These are phyloP conservation scores for Idaea dimidiata DNA, from an alignment of 2,888 invertebrate genomes.

Conservation along the genomic window DNA sequence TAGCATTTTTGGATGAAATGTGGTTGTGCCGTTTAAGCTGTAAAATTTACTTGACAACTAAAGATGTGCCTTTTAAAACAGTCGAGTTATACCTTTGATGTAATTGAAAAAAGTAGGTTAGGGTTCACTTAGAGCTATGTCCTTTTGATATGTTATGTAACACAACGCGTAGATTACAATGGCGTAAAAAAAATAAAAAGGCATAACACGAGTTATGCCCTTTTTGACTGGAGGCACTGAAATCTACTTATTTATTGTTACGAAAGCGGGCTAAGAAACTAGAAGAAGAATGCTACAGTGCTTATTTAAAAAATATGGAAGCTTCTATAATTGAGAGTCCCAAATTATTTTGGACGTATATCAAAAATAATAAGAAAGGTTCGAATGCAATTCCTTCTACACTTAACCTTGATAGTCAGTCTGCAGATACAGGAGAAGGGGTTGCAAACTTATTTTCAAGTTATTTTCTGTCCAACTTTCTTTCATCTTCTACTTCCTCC, in stretches of 20 bases:
- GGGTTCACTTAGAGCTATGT: no score
- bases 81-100: no score
- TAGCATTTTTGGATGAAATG: no score
- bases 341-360: conserved; percentile 23
- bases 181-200: no score
- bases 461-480: not conserved
- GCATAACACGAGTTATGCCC: no score
- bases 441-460: conserved; percentile 24
- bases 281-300: conserved; percentile 16
- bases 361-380: conserved; percentile 21
- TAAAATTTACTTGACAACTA: no score
- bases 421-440: conserved; percentile 17
- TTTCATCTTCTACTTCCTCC: not conserved
- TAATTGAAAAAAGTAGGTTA: no score
- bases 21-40: no score
- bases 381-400: conserved; percentile 18
- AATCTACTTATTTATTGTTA: conserved; percentile 8
- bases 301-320: conserved; percentile 18
- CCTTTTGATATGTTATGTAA: no score
- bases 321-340: conserved; percentile 17
- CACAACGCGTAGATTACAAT: no score
- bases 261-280: conserved; percentile 16
- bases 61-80: no score
- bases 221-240: no score
- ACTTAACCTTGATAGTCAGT: conserved; percentile 14